These are phyloP conservation scores for Eumeta japonica DNA, from an alignment of 1,140 invertebrate species.

Conservation along the genomic window DNA sequence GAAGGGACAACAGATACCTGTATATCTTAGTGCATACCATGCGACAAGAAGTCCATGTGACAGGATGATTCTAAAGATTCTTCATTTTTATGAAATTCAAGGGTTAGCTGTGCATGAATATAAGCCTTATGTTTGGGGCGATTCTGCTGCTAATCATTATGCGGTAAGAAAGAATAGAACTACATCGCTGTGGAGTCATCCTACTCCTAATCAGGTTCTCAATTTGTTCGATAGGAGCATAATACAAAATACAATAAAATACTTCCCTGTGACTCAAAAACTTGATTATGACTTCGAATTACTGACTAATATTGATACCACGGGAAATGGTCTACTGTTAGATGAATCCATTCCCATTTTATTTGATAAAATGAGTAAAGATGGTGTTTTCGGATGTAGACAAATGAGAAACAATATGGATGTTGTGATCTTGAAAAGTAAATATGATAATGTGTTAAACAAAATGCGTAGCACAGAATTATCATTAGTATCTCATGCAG, in stretches of 20 bases:
- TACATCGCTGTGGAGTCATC: slow-evolving; percentile 65
- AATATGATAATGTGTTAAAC: slow-evolving; percentile 16
- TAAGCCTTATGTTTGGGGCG: slow-evolving; percentile 78
- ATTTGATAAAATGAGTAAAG: slow-evolving; percentile 16
- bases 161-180: slow-evolving; percentile 63
- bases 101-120: slow-evolving; percentile 64
- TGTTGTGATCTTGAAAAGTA: slow-evolving; percentile 17
- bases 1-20: slow-evolving; percentile 64
- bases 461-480: slow-evolving; percentile 20
- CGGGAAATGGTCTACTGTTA: slow-evolving; percentile 9
- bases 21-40: slow-evolving; percentile 71
- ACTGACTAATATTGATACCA: slow-evolving; percentile 14
- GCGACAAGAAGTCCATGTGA: slow-evolving; percentile 66
- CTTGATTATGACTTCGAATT: slow-evolving; percentile 36
- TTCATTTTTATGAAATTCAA: slow-evolving; percentile 64
- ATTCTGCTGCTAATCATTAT: slow-evolving; percentile 72
- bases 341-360: slow-evolving; percentile 20
- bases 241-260: slow-evolving; percentile 66
- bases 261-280: slow-evolving; percentile 62
- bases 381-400: slow-evolving; percentile 12
- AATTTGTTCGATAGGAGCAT: slow-evolving; percentile 65
- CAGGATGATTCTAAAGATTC: slow-evolving; percentile 62
- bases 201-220: slow-evolving; percentile 68
- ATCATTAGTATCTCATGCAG: slow-evolving; percentile 17
- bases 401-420: slow-evolving; percentile 23